Evolutionary conservation across 2,113 vertebrate species (phyloP).

Genomic region (Entomyzon cyanotis): DNA sequence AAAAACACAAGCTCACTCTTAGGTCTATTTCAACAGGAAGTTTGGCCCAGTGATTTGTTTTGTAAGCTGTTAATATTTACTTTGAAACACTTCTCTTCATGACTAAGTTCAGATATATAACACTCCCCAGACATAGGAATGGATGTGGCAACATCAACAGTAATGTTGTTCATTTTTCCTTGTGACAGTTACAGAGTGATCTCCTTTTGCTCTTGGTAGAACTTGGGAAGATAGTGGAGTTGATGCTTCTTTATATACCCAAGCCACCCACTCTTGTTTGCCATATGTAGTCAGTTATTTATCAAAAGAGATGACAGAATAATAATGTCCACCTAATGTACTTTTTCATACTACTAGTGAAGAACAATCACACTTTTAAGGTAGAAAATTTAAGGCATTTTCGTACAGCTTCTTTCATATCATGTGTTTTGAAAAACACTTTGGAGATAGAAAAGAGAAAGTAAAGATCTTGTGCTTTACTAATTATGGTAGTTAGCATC

Average conservation of each 20-base stretch:
- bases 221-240: neutral
- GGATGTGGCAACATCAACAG: neutral
- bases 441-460: neutral
- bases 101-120: neutral
- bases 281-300: neutral
- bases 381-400: conserved; percentile 49
- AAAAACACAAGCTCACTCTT: neutral
- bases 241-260: neutral
- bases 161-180: neutral
- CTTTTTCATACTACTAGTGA: conserved; percentile 1
- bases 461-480: conserved; percentile 11
- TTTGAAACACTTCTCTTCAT: neutral
- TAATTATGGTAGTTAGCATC: neutral
- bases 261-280: neutral
- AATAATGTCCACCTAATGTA: conserved; percentile 5
- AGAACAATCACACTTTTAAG: conserved; percentile 26
- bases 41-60: neutral
- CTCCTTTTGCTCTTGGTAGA: neutral
- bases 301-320: conserved; percentile 7
- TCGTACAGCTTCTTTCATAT: conserved; percentile 16
- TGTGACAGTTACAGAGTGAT: neutral
- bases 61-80: neutral
- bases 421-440: conserved; percentile 36
- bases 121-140: neutral
- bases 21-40: neutral